Evolutionary conservation across 2,888 invertebrate genomes (phyloP).

Genomic region (Tuta absoluta): DNA sequence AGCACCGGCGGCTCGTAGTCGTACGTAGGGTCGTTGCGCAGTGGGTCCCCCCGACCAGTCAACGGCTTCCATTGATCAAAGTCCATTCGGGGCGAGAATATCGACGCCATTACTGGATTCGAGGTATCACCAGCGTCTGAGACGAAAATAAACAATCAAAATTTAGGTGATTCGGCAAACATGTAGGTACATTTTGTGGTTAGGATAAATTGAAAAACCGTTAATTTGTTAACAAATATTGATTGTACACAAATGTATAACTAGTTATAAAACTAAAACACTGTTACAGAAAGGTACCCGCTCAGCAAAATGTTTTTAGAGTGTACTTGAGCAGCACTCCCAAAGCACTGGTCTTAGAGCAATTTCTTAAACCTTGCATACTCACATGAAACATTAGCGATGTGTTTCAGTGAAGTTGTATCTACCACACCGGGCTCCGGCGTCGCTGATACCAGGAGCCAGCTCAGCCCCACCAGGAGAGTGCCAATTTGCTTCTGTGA

Average conservation of each 20-base stretch:
- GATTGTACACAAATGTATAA: too few relatives aligned
- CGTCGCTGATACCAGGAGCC: slow-evolving; percentile 35
- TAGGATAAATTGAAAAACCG: too few relatives aligned
- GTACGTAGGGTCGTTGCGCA: slow-evolving; percentile 92
- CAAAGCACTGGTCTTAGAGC: too few relatives aligned
- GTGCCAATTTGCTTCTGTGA: slow-evolving; percentile 39
- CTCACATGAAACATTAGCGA: slow-evolving; percentile 38
- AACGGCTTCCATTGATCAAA: slow-evolving; percentile 92
- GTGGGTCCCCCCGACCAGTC: slow-evolving; percentile 89
- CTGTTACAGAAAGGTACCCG: too few relatives aligned
- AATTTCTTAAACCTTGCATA: too few relatives aligned
- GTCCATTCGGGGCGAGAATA: slow-evolving; percentile 89
- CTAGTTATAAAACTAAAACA: too few relatives aligned
- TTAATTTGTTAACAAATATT: too few relatives aligned
- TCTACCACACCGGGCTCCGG: slow-evolving; percentile 36
- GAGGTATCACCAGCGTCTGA: slow-evolving; percentile 55
- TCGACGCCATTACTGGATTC: slow-evolving; percentile 55
- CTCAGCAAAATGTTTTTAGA: too few relatives aligned
- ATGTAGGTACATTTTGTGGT: too few relatives aligned
- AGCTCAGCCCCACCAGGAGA: slow-evolving; percentile 36
- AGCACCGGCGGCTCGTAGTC: slow-evolving; percentile 92
- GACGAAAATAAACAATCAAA: slow-evolving; percentile 30
- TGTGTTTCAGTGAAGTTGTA: slow-evolving; percentile 39
- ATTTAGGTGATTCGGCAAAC: too few relatives aligned
- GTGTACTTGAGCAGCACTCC: too few relatives aligned